phyloP scores from a whole-genome alignment of 2,888 invertebrate genomes.

The Steinernema scapterisci region DNA sequence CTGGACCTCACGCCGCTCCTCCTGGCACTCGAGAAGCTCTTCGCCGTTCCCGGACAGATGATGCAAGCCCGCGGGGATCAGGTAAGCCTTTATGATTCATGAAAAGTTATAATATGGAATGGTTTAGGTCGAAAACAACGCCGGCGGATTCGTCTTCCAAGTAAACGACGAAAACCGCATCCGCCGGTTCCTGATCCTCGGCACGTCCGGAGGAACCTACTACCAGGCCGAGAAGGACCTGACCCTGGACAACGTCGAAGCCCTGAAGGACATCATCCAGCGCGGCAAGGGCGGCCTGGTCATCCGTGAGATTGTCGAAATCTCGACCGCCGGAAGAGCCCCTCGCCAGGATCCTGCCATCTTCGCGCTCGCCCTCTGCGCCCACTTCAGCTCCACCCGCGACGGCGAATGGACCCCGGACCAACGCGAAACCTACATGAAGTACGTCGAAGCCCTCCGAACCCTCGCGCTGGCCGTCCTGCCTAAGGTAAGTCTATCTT shows the following conservation, averaged over 20 bases:
- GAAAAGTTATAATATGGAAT: neutral
- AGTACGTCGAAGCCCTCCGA: slow-evolving; percentile 49
- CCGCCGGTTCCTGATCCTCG: slow-evolving; percentile 68
- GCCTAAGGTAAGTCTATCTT: slow-evolving; percentile 30
- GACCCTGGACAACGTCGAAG: slow-evolving; percentile 65
- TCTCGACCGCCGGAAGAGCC: slow-evolving; percentile 68
- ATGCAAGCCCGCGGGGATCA: slow-evolving; percentile 51
- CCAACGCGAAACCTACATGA: slow-evolving; percentile 47
- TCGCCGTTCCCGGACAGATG: slow-evolving; percentile 49
- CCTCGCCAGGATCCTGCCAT: slow-evolving; percentile 71
- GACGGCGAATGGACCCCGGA: slow-evolving; percentile 41
- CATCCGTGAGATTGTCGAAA: slow-evolving; percentile 63
- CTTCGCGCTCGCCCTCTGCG: slow-evolving; percentile 75
- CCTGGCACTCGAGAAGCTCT: no score
- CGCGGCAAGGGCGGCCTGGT: slow-evolving; percentile 65
- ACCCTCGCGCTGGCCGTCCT: slow-evolving; percentile 46
- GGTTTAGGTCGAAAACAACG: slow-evolving; percentile 58
- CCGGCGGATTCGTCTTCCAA: slow-evolving; percentile 67
- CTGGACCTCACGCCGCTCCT: neutral
- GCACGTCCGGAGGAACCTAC: slow-evolving; percentile 67
- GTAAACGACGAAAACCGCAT: slow-evolving; percentile 67
- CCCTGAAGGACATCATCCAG: slow-evolving; percentile 66
- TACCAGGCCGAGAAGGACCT: slow-evolving; percentile 64
- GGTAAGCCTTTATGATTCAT: slow-evolving; percentile 36
- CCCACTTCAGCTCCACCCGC: slow-evolving; percentile 66